phyloP scores from a whole-genome alignment of 2,797 vertebrate genomes.

The Eidolon dupreanum region DNA sequence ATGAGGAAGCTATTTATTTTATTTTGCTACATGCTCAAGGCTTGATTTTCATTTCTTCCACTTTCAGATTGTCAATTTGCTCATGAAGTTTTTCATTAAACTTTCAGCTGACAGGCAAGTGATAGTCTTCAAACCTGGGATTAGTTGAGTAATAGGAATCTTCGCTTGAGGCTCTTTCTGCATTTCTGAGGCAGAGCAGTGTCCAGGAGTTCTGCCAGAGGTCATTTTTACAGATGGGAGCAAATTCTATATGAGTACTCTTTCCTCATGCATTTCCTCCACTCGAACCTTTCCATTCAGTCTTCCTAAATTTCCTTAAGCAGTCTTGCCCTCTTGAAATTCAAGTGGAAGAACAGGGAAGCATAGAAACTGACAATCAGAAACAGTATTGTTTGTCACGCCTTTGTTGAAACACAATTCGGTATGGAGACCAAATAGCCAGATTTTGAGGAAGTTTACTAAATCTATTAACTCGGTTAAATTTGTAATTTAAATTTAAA shows the following conservation, averaged over 20 bases:
- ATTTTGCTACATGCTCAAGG: constrained; percentile 8
- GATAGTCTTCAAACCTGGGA: constrained; percentile 50
- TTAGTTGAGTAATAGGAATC: constrained; percentile 60
- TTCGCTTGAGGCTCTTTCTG: constrained; percentile 44
- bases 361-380: not conserved
- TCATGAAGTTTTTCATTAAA: constrained; percentile 62
- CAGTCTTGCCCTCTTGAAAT: not conserved
- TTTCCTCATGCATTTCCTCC: not conserved
- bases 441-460: not conserved
- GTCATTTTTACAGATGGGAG: not conserved
- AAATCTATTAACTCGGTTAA: not conserved
- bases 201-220: not conserved
- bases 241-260: not conserved
- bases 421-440: not conserved
- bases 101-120: constrained; percentile 46
- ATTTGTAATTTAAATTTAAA: not conserved
- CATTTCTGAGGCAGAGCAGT: not conserved
- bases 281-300: not conserved
- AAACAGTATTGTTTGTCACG: not conserved
- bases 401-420: not conserved
- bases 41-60: constrained; percentile 52
- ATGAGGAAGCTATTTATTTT: constrained; percentile 35
- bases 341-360: not conserved
- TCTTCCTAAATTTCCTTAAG: not conserved
- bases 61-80: constrained; percentile 54